Evolutionary conservation across 2,797 vertebrate genomes (phyloP).

Genomic region (Ceyx erithaca): DNA sequence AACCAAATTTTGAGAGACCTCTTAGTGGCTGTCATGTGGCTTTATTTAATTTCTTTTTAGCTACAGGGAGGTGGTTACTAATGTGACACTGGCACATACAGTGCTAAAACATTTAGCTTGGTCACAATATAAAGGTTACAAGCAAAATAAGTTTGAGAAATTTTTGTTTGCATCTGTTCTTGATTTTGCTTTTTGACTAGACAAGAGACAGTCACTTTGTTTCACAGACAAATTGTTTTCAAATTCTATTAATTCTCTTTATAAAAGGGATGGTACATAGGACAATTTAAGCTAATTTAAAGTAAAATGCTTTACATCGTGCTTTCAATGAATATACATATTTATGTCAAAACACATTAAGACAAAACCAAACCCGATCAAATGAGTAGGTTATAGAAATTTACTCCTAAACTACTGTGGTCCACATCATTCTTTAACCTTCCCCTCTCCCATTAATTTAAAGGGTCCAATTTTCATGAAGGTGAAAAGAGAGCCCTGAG

Average conservation of each 20-base stretch:
- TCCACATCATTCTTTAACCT: background rate
- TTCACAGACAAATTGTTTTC: background rate
- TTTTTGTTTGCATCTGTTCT: background rate
- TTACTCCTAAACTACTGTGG: background rate
- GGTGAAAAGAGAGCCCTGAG: background rate
- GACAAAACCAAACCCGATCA: background rate
- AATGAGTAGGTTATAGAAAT: background rate
- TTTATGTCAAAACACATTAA: background rate
- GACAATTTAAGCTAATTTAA: background rate
- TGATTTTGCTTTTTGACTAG: background rate
- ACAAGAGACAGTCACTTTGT: background rate
- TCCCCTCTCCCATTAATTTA: background rate
- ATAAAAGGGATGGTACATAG: background rate
- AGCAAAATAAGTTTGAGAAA: background rate
- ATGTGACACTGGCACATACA: background rate
- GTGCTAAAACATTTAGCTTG: background rate
- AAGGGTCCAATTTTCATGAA: background rate
- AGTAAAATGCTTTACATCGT: background rate
- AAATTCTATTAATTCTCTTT: background rate
- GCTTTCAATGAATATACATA: background rate
- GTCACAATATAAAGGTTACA: background rate
- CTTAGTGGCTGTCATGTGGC: background rate
- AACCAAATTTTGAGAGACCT: background rate
- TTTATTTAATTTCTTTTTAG: slow-evolving; percentile 5
- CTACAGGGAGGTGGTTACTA: background rate